Base-by-base conservation (phyloP, 2,888 invertebrate genomes). In the Scrobipalpa atriplicella region DNA sequence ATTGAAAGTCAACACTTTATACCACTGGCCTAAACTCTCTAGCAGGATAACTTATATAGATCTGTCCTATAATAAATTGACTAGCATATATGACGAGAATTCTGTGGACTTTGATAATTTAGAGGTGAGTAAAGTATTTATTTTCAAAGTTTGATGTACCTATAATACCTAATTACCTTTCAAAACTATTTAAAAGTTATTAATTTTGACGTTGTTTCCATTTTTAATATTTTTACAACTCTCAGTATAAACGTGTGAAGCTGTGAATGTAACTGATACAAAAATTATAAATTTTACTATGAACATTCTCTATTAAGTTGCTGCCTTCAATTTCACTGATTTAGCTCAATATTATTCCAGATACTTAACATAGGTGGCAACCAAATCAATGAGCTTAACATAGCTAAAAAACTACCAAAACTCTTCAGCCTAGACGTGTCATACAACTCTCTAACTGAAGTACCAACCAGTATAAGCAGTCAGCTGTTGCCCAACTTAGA, bases 371-470 rank as follows among this genome's bases (percentile, higher is more conserved):
- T 93, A 11, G 92, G 89, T 10, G 89, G 90, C 6, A 93, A 93
- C 69, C 89, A 89, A 72, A 82, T 94, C 69, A 87, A 86, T 70
- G 84, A 86, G 10, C 79, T 94, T 29, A 84, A 88, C 62, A 81
- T 93, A n/a, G 76, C 85, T 38, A 87, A 84, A 65, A 89, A 89
- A 72, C 75, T 94, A 13, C 79, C 89, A 0, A 87, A 84, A 56
- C 80, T 94, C 0, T 86, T 83, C 73, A 87, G 80, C 51, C 73
- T 94, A 66, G 94, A 94, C 72, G 62, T 94, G 29, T 94, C 94
- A 0, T 87, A 89, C 73, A 94, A 94, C 72, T 72, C 85, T 9
- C 77, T 94, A 19, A 70, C 78, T 0, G 84, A 82, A 65, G 81
- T 94, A 68, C 94, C 94, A 2, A 82, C 86, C 71, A 80, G 83